These are phyloP conservation scores for Pristionchus maxplancki DNA, from an alignment of 2,888 invertebrate genomes.

Conservation along the genomic window DNA sequence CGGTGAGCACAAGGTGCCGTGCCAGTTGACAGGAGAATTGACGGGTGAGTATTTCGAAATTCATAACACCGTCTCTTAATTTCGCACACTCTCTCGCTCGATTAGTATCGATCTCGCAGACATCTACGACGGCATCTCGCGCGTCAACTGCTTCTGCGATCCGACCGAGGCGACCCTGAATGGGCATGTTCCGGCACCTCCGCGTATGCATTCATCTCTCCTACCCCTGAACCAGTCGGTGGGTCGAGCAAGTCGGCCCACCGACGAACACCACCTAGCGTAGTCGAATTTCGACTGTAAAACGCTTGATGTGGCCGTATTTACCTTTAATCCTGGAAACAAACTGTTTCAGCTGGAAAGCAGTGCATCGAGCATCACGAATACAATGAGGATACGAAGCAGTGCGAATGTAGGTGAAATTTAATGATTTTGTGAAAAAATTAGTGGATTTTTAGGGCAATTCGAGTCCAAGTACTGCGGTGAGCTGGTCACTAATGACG, in stretches of 20 bases:
- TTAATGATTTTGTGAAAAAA: too few species aligned
- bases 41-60: neutral
- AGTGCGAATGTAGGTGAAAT: neutral
- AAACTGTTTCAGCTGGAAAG: neutral
- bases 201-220: neutral
- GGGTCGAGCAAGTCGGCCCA: too few species aligned
- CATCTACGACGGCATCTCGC: neutral
- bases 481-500: neutral
- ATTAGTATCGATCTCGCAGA: neutral
- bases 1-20: neutral
- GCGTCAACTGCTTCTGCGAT: neutral
- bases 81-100: too few species aligned
- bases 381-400: neutral
- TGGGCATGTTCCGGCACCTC: neutral
- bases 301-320: too few species aligned
- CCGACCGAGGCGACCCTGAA: neutral
- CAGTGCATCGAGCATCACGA: neutral
- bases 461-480: neutral
- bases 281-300: too few species aligned
- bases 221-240: too few species aligned
- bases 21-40: neutral
- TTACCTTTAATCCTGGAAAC: neutral
- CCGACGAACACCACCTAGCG: too few species aligned
- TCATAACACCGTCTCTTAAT: too few species aligned
- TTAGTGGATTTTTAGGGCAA: neutral